phyloP scores from a whole-genome alignment of 2,113 vertebrate species.

The Carollia perspicillata region DNA sequence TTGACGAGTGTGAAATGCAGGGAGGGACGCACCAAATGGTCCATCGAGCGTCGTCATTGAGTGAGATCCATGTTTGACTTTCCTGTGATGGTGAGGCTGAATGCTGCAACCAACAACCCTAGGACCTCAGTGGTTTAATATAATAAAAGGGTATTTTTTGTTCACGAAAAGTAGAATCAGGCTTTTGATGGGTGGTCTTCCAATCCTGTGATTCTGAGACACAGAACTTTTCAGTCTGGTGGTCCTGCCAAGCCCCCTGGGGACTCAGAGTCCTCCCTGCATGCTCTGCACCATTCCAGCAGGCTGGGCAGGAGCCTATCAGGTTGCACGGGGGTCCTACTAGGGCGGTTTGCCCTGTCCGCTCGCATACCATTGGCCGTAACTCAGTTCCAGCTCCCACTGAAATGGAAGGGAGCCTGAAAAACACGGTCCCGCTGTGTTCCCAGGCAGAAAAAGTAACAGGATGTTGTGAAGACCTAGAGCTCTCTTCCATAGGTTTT shows the following conservation, averaged over 20 bases:
- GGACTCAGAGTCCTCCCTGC: not conserved
- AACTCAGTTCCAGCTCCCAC: not conserved
- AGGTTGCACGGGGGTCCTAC: fast-evolving
- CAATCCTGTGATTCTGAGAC: not conserved
- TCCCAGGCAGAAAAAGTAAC: not conserved
- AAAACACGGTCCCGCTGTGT: not conserved
- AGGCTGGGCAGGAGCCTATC: not conserved
- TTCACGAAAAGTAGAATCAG: not conserved
- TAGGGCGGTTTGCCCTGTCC: not conserved
- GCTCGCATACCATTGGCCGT: not conserved
- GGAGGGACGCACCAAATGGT: not conserved
- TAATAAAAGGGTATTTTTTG: not conserved
- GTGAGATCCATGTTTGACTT: not conserved
- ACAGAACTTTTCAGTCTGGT: not conserved
- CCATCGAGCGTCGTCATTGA: not conserved
- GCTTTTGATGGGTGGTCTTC: not conserved
- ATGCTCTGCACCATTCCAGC: not conserved
- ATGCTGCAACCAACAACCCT: not conserved
- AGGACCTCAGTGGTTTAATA: not conserved
- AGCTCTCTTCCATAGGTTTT: not conserved
- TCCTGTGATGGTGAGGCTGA: not conserved
- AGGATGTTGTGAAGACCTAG: not conserved
- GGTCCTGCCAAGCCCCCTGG: not conserved
- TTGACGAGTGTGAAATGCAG: not conserved
- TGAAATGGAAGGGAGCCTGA: not conserved